Evolutionary conservation across 2,888 invertebrate species (phyloP).

Genomic region (Spodoptera exigua): DNA sequence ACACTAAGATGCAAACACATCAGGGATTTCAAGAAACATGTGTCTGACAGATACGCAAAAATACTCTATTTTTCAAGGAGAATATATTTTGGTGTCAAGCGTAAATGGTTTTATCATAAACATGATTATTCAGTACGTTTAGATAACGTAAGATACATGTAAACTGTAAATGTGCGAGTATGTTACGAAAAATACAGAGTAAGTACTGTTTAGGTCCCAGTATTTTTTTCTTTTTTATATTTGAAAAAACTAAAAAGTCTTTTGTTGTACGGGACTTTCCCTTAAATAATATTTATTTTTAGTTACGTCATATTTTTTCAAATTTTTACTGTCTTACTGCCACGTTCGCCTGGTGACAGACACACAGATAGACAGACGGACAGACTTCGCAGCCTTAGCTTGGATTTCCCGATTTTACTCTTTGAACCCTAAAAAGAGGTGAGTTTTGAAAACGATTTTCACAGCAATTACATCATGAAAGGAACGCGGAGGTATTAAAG

Average conservation of each 20-base stretch:
- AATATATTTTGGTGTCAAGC: constrained; percentile 37
- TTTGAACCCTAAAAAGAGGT: too few relatives aligned
- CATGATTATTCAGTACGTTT: constrained; percentile 24
- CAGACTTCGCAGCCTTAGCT: too few relatives aligned
- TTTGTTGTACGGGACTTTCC: too few relatives aligned
- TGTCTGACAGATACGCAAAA: constrained; percentile 21
- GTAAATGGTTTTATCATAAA: constrained; percentile 25
- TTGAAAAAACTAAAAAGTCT: too few relatives aligned
- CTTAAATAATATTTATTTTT: too few relatives aligned
- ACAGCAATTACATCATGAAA: background rate
- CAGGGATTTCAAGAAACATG: constrained; percentile 42
- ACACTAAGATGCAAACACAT: constrained; percentile 34
- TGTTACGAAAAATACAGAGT: background rate
- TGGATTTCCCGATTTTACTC: too few relatives aligned
- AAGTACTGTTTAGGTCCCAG: background rate
- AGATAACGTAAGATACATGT: constrained; percentile 13
- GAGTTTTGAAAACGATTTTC: background rate
- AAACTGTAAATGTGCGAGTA: background rate
- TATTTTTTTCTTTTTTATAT: too few relatives aligned
- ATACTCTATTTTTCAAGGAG: constrained; percentile 23
- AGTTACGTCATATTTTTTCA: too few relatives aligned
- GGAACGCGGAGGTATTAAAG: background rate
- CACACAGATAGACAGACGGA: too few relatives aligned
- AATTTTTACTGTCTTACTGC: too few relatives aligned
- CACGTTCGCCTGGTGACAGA: too few relatives aligned